Evolutionary conservation across 2,113 vertebrate genomes (phyloP), one percentile per base, ranked within the genome.

Genomic region (Thomomys bottae): DNA sequence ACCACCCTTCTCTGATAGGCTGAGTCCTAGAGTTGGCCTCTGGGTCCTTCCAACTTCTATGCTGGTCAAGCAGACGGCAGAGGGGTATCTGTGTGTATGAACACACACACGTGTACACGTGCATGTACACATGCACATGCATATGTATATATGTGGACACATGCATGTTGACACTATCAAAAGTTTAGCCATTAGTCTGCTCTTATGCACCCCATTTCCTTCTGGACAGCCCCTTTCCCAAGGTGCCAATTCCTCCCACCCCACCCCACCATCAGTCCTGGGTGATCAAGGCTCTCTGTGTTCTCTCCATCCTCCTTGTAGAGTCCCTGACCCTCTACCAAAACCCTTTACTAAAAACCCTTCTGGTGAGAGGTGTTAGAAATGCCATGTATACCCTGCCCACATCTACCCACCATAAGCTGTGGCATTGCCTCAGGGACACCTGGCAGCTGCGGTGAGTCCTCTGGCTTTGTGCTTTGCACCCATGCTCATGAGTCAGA

Each of bases 401-500:
- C 6, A 20, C 32, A 63, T 40, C 36, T 80, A 11, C 17, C 72
- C 1, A 68, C 8, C 26, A 72, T 21, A 6, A 38, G 61, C 59
- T 26, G 0, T 36, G 32, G 68, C 1, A 2, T 24, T 63, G 64
- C 89, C 70, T 30, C 34, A 80, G 90, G 87, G 73, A 83, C 32
- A 24, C 63, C 49, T 57, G 10, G 75, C 38, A 67, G 38, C 21
- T 79, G 54, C 67, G n/a, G 30, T 49, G 17, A 0, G 0, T 4
- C 26, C 45, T 28, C 45, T 66, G 72, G 66, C 2, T 45, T 38
- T 77, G 76, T 0, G 36, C 38, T 45, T 2, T 3, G 17, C 61
- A 34, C 49, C 45, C 36, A 18, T 0, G 0, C 17, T 5, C 0
- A 0, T 11, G 28, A 79, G 70, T 66, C 71, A 38, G 81, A 67